Percentiles rank a stretch among this genome's conserved stretches.
Evolutionary conservation across 2,113 vertebrate genomes (phyloP).

Genomic region (Albula goreensis): DNA sequence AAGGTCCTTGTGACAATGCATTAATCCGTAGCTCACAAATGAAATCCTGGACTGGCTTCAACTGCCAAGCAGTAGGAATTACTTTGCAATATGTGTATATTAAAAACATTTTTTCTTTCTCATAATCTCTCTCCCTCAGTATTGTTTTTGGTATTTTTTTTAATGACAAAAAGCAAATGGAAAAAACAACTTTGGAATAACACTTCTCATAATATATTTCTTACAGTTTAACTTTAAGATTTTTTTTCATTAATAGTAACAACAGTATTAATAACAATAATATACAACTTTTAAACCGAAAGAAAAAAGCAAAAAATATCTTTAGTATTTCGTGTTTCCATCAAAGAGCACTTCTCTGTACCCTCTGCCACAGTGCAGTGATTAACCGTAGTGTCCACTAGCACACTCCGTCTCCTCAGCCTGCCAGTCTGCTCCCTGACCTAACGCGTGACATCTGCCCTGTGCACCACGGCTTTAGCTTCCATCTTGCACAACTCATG

Average conservation of each 20-base stretch:
- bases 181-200: slow-evolving; percentile 79
- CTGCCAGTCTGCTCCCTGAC: slow-evolving; percentile 44
- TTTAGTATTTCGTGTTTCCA: slow-evolving; percentile 71
- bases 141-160: slow-evolving; percentile 74
- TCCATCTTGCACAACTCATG: slow-evolving; percentile 31
- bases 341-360: slow-evolving; percentile 69
- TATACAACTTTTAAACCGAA: slow-evolving; percentile 72
- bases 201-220: slow-evolving; percentile 73
- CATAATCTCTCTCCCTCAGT: slow-evolving; percentile 66
- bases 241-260: slow-evolving; percentile 29
- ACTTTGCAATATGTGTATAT: slow-evolving; percentile 65
- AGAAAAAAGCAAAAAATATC: slow-evolving; percentile 61
- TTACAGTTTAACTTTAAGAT: slow-evolving; percentile 67
- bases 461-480: slow-evolving; percentile 50
- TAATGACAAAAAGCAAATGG: slow-evolving; percentile 73
- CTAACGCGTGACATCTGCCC: slow-evolving; percentile 48
- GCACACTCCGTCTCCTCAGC: neutral
- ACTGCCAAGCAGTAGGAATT: slow-evolving; percentile 66
- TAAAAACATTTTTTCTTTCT: slow-evolving; percentile 65
- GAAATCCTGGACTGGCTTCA: slow-evolving; percentile 70
- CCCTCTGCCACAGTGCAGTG: neutral
- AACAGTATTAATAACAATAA: slow-evolving; percentile 54
- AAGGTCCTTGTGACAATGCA: slow-evolving; percentile 59
- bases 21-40: slow-evolving; percentile 67
- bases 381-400: neutral